These are phyloP conservation scores for Noctua janthina DNA, from an alignment of 2,888 invertebrate genomes.

Conservation along the genomic window DNA sequence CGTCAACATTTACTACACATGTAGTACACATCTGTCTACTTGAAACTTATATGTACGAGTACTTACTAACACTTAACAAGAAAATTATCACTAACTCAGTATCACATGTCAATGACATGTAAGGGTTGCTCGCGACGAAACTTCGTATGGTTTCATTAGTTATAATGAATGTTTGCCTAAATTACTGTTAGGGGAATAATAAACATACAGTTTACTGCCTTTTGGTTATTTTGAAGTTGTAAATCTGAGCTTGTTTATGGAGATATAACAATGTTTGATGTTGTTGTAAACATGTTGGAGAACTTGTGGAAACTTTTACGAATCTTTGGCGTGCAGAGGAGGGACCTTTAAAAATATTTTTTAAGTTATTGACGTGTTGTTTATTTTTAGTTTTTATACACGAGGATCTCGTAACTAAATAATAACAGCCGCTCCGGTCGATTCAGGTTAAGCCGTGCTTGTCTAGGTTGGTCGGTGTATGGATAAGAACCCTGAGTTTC, in stretches of 20 bases:
- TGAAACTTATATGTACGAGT: neutral
- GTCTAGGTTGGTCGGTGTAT: neutral
- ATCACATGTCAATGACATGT: conserved; percentile 34
- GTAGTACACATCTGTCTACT: neutral
- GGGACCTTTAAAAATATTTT: neutral
- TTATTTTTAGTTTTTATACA: no score
- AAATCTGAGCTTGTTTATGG: conserved; percentile 40
- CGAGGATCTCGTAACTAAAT: neutral
- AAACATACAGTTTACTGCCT: conserved; percentile 33
- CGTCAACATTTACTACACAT: neutral
- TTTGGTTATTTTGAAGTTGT: conserved; percentile 43
- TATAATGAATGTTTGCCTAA: conserved; percentile 46
- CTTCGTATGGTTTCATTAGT: conserved; percentile 44
- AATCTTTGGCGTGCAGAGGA: neutral
- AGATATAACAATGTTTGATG: conserved; percentile 36
- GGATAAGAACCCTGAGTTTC: no score
- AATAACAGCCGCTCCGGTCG: neutral
- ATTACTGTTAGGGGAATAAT: conserved; percentile 48
- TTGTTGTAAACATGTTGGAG: conserved; percentile 24
- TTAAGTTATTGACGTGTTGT: neutral
- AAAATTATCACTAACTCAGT: conserved; percentile 7
- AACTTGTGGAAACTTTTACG: neutral
- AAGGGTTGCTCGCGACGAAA: conserved; percentile 22
- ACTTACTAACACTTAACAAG: neutral
- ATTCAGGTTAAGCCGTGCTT: neutral